phyloP scores from a whole-genome alignment of 2,888 invertebrate species.

The Melanotus villosus region DNA sequence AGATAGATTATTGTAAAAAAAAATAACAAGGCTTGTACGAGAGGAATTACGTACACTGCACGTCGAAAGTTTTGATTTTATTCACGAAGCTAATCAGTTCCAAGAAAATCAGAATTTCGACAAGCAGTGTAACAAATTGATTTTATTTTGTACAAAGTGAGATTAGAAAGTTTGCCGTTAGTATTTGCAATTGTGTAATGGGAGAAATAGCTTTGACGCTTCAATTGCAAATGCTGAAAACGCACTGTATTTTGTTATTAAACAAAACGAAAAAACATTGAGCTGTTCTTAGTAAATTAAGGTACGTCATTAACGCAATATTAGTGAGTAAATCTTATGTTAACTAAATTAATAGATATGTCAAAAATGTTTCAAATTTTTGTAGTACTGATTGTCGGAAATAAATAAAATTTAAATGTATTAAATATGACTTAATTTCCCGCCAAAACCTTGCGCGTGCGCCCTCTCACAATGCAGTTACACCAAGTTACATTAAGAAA shows the following conservation, averaged over 20 bases:
- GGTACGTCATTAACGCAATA: slow-evolving; percentile 9
- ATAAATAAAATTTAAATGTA: slow-evolving; percentile 12
- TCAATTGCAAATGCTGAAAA: slow-evolving; percentile 1
- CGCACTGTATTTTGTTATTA: not conserved
- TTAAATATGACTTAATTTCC: too few species aligned
- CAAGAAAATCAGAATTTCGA: not conserved
- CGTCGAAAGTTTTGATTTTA: not conserved
- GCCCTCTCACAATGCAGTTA: too few species aligned
- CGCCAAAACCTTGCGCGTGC: too few species aligned
- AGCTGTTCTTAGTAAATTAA: slow-evolving; percentile 6
- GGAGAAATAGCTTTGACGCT: not conserved
- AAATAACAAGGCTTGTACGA: not conserved
- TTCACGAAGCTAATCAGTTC: not conserved
- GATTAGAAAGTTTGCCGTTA: not conserved
- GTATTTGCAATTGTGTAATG: not conserved
- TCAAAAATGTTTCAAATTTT: slow-evolving; percentile 25
- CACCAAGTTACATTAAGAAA: too few species aligned
- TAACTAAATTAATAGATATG: slow-evolving; percentile 11
- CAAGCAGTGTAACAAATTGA: not conserved
- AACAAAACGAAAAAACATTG: not conserved
- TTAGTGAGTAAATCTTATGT: slow-evolving; percentile 1
- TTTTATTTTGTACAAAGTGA: not conserved
- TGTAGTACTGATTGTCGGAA: slow-evolving; percentile 23
- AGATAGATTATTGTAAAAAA: slow-evolving; percentile 9
- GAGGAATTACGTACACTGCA: not conserved